phyloP scores from a whole-genome alignment of 2,888 invertebrate species.

The Yponomeuta sedellus region DNA sequence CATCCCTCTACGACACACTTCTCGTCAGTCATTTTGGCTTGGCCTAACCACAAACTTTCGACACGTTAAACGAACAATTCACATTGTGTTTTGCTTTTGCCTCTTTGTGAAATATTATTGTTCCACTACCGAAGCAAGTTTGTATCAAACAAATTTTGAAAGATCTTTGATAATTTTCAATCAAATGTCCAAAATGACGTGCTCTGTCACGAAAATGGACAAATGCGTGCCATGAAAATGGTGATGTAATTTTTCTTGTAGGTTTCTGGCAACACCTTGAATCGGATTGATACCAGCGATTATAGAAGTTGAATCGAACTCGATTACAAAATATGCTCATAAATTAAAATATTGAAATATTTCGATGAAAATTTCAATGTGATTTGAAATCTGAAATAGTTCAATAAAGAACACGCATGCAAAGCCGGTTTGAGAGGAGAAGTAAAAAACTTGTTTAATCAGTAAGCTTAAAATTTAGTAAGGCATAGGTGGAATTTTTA shows the following conservation, averaged over 20 bases:
- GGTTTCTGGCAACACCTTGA: constrained; percentile 3
- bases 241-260: constrained; percentile 57
- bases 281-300: background rate
- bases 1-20: constrained; percentile 73
- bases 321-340: background rate
- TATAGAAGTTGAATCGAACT: background rate
- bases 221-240: constrained; percentile 68
- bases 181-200: constrained; percentile 77
- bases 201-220: constrained; percentile 70
- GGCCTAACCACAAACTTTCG: constrained; percentile 41
- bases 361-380: no score
- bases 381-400: no score
- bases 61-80: constrained; percentile 55
- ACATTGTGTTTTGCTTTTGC: constrained; percentile 53
- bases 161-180: constrained; percentile 75
- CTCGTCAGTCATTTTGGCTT: constrained; percentile 57
- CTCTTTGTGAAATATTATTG: constrained; percentile 50
- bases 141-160: constrained; percentile 75
- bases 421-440: no score
- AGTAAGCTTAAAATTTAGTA: no score
- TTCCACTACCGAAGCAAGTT: constrained; percentile 73
- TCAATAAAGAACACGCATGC: no score
- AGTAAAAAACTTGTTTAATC: no score
- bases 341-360: background rate
- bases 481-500: no score